phyloP scores from a whole-genome alignment of 2,888 invertebrate species.

The Pachliopta kotzebuea region DNA sequence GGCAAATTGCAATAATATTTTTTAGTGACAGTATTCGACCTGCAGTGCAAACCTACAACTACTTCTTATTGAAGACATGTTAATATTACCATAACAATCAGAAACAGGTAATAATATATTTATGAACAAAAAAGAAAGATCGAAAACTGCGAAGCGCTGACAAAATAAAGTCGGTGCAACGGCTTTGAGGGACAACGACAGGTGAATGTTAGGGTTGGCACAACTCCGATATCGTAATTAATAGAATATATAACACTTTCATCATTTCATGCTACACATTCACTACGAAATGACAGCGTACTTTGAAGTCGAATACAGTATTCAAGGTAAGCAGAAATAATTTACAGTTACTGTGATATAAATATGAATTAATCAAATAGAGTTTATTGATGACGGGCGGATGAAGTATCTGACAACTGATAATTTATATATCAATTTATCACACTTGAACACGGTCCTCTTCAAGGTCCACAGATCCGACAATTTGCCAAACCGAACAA shows the following conservation, averaged over 20 bases:
- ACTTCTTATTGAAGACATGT: no score
- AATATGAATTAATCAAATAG: constrained; percentile 6
- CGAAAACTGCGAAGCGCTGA: constrained; percentile 55
- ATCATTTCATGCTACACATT: neutral
- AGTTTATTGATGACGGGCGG: constrained; percentile 10
- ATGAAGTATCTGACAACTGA: constrained; percentile 9
- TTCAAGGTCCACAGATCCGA: constrained; percentile 46
- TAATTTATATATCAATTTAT: constrained; percentile 33
- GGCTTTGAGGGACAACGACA: constrained; percentile 66
- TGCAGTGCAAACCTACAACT: no score
- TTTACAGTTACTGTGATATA: neutral
- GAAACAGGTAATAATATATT: no score
- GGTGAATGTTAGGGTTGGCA: constrained; percentile 67
- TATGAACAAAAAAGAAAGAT: constrained; percentile 36
- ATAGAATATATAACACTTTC: constrained; percentile 14
- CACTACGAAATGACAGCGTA: neutral
- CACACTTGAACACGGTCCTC: constrained; percentile 31
- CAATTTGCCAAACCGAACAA: constrained; percentile 63
- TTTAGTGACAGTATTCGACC: no score
- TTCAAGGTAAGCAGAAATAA: neutral
- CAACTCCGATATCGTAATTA: constrained; percentile 31
- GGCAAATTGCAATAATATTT: no score
- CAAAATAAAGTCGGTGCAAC: constrained; percentile 64
- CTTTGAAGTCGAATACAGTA: constrained; percentile 2
- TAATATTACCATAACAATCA: no score